Evolutionary conservation across 2,888 invertebrate genomes (phyloP).

Genomic region (Drosophila mimetica): DNA sequence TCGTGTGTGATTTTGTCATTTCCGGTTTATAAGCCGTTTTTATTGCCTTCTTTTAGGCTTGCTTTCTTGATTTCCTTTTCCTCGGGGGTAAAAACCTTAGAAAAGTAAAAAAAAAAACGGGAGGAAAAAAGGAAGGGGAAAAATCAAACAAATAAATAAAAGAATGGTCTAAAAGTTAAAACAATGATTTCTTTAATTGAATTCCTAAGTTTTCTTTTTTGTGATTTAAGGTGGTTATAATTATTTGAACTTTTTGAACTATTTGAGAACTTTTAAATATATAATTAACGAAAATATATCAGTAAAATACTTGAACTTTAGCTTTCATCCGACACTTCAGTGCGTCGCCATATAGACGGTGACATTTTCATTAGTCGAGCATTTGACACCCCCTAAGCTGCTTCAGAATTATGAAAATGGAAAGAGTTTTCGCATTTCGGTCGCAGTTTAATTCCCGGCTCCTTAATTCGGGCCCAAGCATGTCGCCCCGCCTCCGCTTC

Average conservation of each 20-base stretch:
- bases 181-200: not conserved
- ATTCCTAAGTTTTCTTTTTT: too few species aligned
- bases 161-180: not conserved
- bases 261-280: too few species aligned
- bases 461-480: not conserved
- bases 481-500: not conserved
- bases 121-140: not conserved
- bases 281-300: too few species aligned
- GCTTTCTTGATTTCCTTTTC: too few species aligned
- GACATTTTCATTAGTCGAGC: constrained; percentile 3
- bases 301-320: not conserved
- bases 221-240: too few species aligned
- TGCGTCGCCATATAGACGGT: constrained; percentile 4
- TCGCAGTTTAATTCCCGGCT: constrained; percentile 28
- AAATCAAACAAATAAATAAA: not conserved
- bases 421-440: constrained; percentile 27
- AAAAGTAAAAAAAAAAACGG: not conserved
- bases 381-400: constrained; percentile 8
- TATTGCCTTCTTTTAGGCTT: constrained; percentile 25
- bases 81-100: not conserved
- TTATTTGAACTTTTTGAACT: too few species aligned
- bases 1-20: constrained; percentile 24
- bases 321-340: not conserved
- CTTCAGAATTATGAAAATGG: constrained; percentile 17
- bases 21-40: constrained; percentile 25